Evolutionary conservation across 2,113 vertebrate species (phyloP), one percentile per base, ranked within the genome.

Genomic region (Phrynocephalus versicolor): DNA sequence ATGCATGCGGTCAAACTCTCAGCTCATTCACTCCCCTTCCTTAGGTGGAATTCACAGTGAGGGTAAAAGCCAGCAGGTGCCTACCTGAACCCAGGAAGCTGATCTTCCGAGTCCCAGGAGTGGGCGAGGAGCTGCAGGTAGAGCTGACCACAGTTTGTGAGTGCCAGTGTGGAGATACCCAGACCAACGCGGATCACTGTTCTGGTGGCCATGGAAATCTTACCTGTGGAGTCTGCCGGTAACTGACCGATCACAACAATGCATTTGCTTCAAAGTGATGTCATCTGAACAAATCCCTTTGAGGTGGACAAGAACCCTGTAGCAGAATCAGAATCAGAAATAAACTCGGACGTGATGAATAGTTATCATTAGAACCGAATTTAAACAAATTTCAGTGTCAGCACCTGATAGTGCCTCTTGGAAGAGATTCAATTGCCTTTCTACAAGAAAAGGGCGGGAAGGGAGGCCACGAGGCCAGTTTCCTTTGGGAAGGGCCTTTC

Each of bases 171-270:
- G 21, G 74, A 1, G 91, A 93, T 4, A 3, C 6, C 3, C 89
- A 94, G 85, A 2, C 55, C 14, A 76, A n/a, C 1, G 93, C 95
- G 27, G 1, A 70, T 2, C 64, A 96, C 88, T 97, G 97, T 89
- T 92, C 87, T 15, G 33, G 71, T 0, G 90, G 92, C 41, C 92
- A 84, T 2, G 97, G 97, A 8, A 90, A 87, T 23, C 93, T 96
- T 58, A 91, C 88, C 14, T 97, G 97, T 0, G 97, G 97, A 2
- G 74, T 95, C 62, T 97, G 97, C 96, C 95, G 95, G 97, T 96
- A 85, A n/a, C 91, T 87, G 64, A 64, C 30, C 33, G 33, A 33
- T 69, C 27, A 51, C 39, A 67, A 51, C 39, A 67, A 13, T 76
- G 51, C 45, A 41, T 51, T 81, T 67, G 23, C 27, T 16, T n/a